Base-by-base conservation (phyloP, 2,888 invertebrate species). In the Heliconius aoede region DNA sequence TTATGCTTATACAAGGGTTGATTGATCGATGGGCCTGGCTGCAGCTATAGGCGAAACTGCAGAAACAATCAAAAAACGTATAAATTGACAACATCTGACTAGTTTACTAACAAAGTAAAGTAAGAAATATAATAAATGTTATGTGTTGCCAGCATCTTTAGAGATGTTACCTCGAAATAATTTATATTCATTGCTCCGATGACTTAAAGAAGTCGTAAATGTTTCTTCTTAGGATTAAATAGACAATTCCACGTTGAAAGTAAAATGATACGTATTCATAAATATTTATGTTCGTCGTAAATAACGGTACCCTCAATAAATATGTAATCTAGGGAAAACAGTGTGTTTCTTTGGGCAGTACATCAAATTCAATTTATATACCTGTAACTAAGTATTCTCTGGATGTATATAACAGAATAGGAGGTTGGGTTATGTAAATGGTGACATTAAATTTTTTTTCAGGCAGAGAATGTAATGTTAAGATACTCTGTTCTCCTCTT, bases 211-310 rank as follows among this genome's bases (percentile, higher is more conserved):
- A 68, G 77, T 74, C 74, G 74, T 72, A 78, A 72, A 77, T 67
- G 60, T 60, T 61, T 61, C 60, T 74, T 74, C 75, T 61, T 72
- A 72, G 69, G 68, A 71, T 78, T 73, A 78, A 79, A 55, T 62
- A 82, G 79, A 80, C 78, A 79, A 81, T 77, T 69, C 75, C 60
- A 83, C 82, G 83, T 84, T 83, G 83, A 86, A 88, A 88, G 91
- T 88, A 90, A 90, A 88, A 86, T 87, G 89, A 89, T 89, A 90
- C 89, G 89, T 88, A 88, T 91, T 90, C 90, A 91, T 88, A 82
- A 83, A 81, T 80, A 82, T 69, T 69, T 75, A 69, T 61, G 74
- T 26, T 32, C 36, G 32, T 86, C 87, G 88, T 91, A 90, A 90
- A 90, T 84, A 86, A 84, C 82, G 81, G 78, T 82, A 79, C 79